Conservation (phyloP, 2,113 vertebrate genomes). For the Gopherus flavomarginatus region DNA sequence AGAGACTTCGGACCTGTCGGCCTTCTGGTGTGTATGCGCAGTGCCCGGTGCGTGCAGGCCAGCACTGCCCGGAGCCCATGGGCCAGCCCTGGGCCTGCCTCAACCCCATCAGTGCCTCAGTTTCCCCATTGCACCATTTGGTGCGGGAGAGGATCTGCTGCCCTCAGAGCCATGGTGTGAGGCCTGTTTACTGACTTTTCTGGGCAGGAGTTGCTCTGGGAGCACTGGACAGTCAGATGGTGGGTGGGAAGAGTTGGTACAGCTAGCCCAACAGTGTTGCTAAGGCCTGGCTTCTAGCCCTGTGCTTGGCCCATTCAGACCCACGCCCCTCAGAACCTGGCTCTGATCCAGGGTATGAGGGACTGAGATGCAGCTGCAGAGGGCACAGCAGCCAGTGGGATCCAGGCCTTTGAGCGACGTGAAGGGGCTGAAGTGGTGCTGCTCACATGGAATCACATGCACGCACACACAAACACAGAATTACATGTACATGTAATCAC, state of each 20-base stretch:
- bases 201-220: background rate
- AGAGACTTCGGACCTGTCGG: constrained; percentile 89
- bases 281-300: background rate
- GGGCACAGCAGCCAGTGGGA: too few species aligned
- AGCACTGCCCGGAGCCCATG: background rate
- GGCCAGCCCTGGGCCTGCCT: background rate
- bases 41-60: rapidly evolving
- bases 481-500: background rate
- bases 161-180: background rate
- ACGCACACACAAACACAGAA: background rate
- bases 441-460: too few species aligned
- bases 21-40: constrained; percentile 82
- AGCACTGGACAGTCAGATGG: background rate
- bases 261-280: background rate
- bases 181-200: background rate
- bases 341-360: background rate
- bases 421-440: too few species aligned
- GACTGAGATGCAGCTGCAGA: background rate
- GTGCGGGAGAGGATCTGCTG: background rate
- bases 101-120: background rate
- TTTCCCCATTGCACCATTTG: background rate
- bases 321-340: background rate
- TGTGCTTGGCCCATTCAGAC: background rate
- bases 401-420: background rate
- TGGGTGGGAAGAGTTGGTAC: background rate